A percentile compares a stretch with the other conserved stretches of the same genome.
phyloP scores from a whole-genome alignment of 2,888 invertebrate species.

The Cordilura impudica region DNA sequence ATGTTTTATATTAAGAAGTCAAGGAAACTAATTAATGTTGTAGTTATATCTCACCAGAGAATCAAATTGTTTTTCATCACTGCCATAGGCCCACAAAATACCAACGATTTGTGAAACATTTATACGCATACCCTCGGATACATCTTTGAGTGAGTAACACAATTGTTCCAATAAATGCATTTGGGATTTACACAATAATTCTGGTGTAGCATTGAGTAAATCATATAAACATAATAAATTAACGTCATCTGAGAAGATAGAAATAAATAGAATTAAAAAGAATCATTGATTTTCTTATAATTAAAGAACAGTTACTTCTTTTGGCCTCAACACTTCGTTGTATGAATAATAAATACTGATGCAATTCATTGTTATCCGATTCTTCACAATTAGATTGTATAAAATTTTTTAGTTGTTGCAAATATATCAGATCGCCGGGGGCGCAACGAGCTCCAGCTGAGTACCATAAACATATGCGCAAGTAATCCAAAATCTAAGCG shows the following conservation, averaged over 20 bases:
- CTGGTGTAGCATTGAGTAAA: slow-evolving; percentile 89
- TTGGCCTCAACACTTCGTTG: slow-evolving; percentile 83
- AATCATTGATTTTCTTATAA: not conserved
- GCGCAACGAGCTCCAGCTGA: slow-evolving; percentile 82
- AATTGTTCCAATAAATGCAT: slow-evolving; percentile 77
- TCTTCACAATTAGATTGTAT: slow-evolving; percentile 80
- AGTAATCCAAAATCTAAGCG: slow-evolving; percentile 83
- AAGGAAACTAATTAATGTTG: not conserved
- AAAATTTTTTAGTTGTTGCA: slow-evolving; percentile 84
- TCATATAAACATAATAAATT: slow-evolving; percentile 87
- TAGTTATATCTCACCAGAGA: slow-evolving; percentile 77
- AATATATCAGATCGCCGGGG: slow-evolving; percentile 79
- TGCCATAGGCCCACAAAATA: slow-evolving; percentile 82
- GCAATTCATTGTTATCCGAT: slow-evolving; percentile 80
- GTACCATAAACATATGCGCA: slow-evolving; percentile 87
- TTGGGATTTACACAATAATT: slow-evolving; percentile 83
- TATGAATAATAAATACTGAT: slow-evolving; percentile 84
- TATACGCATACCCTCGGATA: slow-evolving; percentile 87
- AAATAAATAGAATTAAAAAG: not conserved
- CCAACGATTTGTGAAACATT: slow-evolving; percentile 87
- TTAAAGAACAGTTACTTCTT: slow-evolving; percentile 79
- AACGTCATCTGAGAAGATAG: slow-evolving; percentile 69
- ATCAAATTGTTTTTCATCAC: slow-evolving; percentile 79
- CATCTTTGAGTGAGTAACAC: slow-evolving; percentile 81
- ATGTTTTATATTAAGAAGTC: not conserved